Evolutionary conservation across 2,113 vertebrate genomes (phyloP).

Genomic region (Camarhynchus parvulus): DNA sequence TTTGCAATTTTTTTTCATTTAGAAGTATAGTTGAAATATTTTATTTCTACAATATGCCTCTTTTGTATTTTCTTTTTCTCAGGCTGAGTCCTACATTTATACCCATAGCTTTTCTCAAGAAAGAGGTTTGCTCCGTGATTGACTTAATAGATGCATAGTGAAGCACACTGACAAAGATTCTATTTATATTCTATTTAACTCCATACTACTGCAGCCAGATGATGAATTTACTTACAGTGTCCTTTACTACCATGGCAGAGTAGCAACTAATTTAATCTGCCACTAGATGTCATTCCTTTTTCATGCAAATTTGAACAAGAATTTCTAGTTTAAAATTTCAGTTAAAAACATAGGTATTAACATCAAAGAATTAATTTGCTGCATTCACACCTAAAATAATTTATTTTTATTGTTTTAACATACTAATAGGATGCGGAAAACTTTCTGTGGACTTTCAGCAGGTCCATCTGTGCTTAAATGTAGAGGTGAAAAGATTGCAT

Average conservation of each 20-base stretch:
- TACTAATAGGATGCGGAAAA: not conserved
- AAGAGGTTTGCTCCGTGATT: not conserved
- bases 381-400: not conserved
- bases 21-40: not conserved
- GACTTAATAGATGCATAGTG: not conserved
- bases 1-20: not conserved
- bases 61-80: not conserved
- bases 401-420: not conserved
- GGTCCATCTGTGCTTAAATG: not conserved
- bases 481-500: not conserved
- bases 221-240: not conserved
- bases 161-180: not conserved
- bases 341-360: not conserved
- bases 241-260: not conserved
- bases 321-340: not conserved
- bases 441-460: not conserved
- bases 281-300: conserved; percentile 75
- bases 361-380: not conserved
- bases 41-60: not conserved
- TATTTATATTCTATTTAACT: not conserved
- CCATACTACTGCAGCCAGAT: not conserved
- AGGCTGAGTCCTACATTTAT: not conserved
- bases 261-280: conserved; percentile 13
- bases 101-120: not conserved
- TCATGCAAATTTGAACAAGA: conserved; percentile 38